phyloP scores from a whole-genome alignment of 1,140 invertebrate genomes.

The Rhagoletis pomonella region DNA sequence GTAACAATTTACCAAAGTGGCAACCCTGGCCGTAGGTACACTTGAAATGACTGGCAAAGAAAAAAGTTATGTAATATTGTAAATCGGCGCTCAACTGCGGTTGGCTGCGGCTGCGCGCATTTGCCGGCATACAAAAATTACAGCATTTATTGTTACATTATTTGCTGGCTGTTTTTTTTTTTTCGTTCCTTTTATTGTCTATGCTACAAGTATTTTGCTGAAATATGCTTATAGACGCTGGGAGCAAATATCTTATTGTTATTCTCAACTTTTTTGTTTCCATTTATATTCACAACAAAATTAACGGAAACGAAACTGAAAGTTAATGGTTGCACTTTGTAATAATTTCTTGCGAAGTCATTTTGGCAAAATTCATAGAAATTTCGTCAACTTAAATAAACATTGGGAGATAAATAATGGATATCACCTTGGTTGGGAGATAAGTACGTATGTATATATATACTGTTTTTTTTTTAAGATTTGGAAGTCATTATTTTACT shows the following conservation, averaged over 20 bases:
- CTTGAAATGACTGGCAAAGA: slow-evolving; percentile 46
- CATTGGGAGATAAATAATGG: not conserved
- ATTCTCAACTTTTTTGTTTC: not conserved
- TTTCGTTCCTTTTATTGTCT: not conserved
- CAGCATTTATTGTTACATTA: slow-evolving; percentile 22
- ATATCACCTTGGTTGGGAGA: not conserved
- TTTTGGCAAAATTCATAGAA: not conserved
- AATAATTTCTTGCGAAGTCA: slow-evolving; percentile 11
- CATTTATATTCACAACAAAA: not conserved
- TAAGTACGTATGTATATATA: too few relatives aligned
- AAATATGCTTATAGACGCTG: not conserved
- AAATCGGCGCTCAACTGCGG: slow-evolving; percentile 33
- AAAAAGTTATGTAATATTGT: slow-evolving; percentile 46
- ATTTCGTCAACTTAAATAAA: not conserved
- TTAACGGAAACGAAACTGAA: slow-evolving; percentile 36
- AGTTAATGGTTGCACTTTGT: not conserved
- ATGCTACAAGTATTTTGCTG: not conserved
- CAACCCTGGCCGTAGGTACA: not conserved
- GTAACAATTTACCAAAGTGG: too few relatives aligned
- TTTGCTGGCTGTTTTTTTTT: not conserved
- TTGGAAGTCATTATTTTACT: too few relatives aligned
- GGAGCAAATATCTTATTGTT: not conserved
- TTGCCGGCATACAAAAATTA: not conserved
- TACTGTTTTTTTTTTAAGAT: too few relatives aligned
- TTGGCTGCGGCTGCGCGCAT: not conserved